Percentiles rank a stretch among this genome's conserved stretches.
Conservation (phyloP, 2,888 invertebrate species). For the Thymelicus sylvestris region DNA sequence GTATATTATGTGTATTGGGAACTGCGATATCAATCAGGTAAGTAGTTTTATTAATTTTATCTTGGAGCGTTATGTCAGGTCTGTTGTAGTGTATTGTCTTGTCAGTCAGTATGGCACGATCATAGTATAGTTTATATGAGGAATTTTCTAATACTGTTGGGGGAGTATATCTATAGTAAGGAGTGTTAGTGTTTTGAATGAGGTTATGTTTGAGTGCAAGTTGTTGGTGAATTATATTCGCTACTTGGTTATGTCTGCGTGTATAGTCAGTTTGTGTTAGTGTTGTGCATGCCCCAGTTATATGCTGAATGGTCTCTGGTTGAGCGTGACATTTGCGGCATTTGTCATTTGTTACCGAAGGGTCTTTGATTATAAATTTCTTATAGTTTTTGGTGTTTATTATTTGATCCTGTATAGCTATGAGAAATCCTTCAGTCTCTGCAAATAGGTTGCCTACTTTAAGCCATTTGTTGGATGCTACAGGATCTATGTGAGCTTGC, state of each 20-base stretch:
- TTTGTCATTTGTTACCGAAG: slow-evolving; percentile 23
- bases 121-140: slow-evolving; percentile 31
- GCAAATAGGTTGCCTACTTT: neutral
- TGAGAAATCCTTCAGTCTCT: slow-evolving; percentile 26
- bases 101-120: slow-evolving; percentile 36
- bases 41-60: slow-evolving; percentile 36
- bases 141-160: slow-evolving; percentile 11
- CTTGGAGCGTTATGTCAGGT: slow-evolving; percentile 35
- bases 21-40: slow-evolving; percentile 38
- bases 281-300: slow-evolving; percentile 39
- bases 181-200: slow-evolving; percentile 1
- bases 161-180: slow-evolving; percentile 36
- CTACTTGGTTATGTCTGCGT: slow-evolving; percentile 40
- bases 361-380: slow-evolving; percentile 31
- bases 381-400: slow-evolving; percentile 33
- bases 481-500: neutral
- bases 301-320: slow-evolving; percentile 43
- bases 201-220: slow-evolving; percentile 24
- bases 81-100: slow-evolving; percentile 36
- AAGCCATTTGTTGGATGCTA: neutral
- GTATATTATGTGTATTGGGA: slow-evolving; percentile 37
- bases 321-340: slow-evolving; percentile 37
- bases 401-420: slow-evolving; percentile 28
- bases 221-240: slow-evolving; percentile 30
- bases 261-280: slow-evolving; percentile 41